Evolutionary conservation across 2,888 invertebrate species (phyloP).

Genomic region (Globia sparganii): DNA sequence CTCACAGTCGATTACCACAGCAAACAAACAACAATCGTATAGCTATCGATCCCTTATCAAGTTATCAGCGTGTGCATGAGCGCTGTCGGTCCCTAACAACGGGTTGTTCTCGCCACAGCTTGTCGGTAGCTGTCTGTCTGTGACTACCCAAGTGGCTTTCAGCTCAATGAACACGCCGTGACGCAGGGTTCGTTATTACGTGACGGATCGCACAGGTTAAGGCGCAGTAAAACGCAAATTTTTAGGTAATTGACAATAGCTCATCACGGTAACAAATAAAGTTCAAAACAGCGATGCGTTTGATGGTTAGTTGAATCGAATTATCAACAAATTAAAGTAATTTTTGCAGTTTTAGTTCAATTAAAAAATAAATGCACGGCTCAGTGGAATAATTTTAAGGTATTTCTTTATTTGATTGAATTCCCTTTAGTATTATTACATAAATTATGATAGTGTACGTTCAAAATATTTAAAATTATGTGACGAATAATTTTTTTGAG

Average conservation of each 20-base stretch:
- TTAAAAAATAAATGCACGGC: not conserved
- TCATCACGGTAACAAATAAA: too few species aligned
- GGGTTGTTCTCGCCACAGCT: conserved; percentile 37
- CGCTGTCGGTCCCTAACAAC: conserved; percentile 37
- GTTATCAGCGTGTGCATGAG: conserved; percentile 28
- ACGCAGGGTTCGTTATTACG: conserved; percentile 38
- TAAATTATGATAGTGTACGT: too few species aligned
- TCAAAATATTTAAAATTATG: not conserved
- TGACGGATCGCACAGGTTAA: conserved; percentile 43
- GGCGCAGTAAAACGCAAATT: not conserved
- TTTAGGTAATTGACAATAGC: not conserved
- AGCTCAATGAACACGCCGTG: conserved; percentile 67
- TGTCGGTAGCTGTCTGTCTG: conserved; percentile 58
- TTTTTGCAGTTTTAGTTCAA: not conserved
- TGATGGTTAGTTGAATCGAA: too few species aligned
- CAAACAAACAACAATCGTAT: conserved; percentile 25
- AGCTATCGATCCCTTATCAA: conserved; percentile 38
- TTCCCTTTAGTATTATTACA: too few species aligned
- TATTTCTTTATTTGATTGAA: not conserved
- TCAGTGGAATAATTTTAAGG: not conserved
- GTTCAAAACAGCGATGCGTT: too few species aligned
- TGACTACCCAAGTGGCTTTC: conserved; percentile 62
- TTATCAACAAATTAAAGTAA: too few species aligned
- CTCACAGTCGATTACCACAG: conserved; percentile 20
- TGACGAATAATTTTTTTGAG: not conserved